Conservation (phyloP, 2,113 vertebrate genomes). For the Brachyhypopomus occidentalis region DNA sequence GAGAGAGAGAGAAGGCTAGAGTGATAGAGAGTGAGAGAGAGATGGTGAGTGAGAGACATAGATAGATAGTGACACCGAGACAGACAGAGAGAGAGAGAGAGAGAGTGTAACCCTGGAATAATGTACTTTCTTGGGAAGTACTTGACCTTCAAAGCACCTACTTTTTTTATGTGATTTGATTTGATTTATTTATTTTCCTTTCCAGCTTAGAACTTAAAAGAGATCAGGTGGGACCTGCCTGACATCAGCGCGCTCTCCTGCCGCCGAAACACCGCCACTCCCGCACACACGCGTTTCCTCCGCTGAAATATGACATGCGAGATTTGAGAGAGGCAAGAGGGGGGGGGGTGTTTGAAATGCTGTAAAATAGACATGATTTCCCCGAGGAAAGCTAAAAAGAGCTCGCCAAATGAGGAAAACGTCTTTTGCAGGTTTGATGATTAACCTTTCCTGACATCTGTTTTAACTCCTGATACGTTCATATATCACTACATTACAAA, state of each 20-base stretch:
- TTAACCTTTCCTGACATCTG: constrained; percentile 65
- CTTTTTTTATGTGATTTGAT: background rate
- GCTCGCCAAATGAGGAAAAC: constrained; percentile 60
- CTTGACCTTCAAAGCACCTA: constrained; percentile 72
- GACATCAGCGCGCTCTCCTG: constrained; percentile 7
- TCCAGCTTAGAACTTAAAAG: constrained; percentile 65
- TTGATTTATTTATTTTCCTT: too few species aligned
- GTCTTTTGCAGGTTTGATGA: constrained; percentile 65
- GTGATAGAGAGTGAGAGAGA: constrained; percentile 51
- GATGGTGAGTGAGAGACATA: constrained; percentile 53
- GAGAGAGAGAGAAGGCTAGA: too few species aligned
- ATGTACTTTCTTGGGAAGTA: constrained; percentile 48
- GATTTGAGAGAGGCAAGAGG: constrained; percentile 16
- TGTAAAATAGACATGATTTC: constrained; percentile 53
- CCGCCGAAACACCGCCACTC: constrained; percentile 32
- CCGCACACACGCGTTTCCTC: constrained; percentile 27
- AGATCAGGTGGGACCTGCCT: constrained; percentile 57
- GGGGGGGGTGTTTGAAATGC: constrained; percentile 21
- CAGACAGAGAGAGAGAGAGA: background rate
- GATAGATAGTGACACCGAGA: constrained; percentile 34
- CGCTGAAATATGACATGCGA: constrained; percentile 28
- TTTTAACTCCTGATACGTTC: constrained; percentile 59
- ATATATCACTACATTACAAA: constrained; percentile 45
- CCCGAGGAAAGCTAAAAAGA: constrained; percentile 51
- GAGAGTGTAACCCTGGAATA: constrained; percentile 28